A percentile compares a stretch with the other conserved stretches of the same genome.
Evolutionary conservation across 2,888 invertebrate genomes (phyloP).

Genomic region (Eupithecia abbreviata): DNA sequence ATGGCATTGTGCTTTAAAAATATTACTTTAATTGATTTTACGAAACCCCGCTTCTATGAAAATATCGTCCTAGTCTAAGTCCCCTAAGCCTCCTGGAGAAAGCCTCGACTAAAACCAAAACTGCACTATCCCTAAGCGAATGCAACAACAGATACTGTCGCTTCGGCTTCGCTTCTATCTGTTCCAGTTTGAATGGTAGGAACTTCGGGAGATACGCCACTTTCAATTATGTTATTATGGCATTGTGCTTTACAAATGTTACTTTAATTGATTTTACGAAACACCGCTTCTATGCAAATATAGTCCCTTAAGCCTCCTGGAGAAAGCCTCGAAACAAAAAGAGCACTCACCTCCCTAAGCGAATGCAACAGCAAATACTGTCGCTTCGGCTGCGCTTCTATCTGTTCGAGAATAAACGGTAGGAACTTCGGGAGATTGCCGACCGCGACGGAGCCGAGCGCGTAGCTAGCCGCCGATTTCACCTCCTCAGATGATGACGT

Average conservation of each 20-base stretch:
- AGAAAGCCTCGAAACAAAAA: background rate
- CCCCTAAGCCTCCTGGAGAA: background rate
- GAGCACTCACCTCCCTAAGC: conserved; percentile 91
- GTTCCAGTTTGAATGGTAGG: conserved; percentile 95
- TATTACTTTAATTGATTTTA: no score
- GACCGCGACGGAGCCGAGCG: conserved; percentile 97
- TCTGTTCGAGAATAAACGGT: conserved; percentile 96
- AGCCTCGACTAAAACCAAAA: background rate
- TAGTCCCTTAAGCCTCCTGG: background rate
- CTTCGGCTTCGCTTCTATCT: conserved; percentile 97
- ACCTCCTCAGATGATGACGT: conserved; percentile 97
- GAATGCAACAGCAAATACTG: conserved; percentile 98
- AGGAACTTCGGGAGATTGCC: conserved; percentile 97
- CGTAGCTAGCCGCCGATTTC: conserved; percentile 98
- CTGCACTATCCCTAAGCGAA: conserved; percentile 93
- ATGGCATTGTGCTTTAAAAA: no score
- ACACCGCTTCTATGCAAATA: no score
- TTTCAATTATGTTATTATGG: no score
- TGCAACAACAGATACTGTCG: conserved; percentile 97
- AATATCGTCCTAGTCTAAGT: no score
- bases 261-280: no score
- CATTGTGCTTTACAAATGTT: no score
- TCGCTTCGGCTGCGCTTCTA: conserved; percentile 95
- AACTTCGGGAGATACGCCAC: conserved; percentile 89
- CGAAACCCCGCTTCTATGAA: no score